Base-by-base conservation (phyloP, 1,140 invertebrate genomes). In the Euglossa dilemma region DNA sequence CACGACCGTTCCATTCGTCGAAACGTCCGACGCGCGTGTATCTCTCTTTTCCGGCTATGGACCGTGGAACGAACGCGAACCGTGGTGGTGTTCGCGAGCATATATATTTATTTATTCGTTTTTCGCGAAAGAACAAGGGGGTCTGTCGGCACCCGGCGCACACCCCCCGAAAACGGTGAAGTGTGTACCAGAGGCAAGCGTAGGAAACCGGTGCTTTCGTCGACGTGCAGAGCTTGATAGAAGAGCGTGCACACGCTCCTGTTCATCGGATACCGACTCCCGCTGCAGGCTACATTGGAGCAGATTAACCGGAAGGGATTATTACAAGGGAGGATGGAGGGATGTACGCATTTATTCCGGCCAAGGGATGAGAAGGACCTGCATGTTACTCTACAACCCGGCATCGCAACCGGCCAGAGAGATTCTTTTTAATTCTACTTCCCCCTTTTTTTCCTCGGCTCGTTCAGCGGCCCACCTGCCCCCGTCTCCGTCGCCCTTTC, bases 241-340 rank as follows among this genome's bases (percentile, higher is more conserved):
- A 82, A 73, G 86, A 82, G 87, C 75, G 80, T 67, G 66, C 80
- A 82, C 76, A 76, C 85, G 74, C 54, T 81, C 20, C 73, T 85
- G 85, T 89, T 90, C 89, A 90, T 89, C 89, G 88, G 84, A 89
- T 90, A 89, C 86, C 69, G 80, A 88, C 82, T 87, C 89, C 87
- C 85, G 91, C 86, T 87, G 85, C 67, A 84, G 85, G 85, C 89
- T 89, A 89, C 89, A 81, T 90, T 89, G 88, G 90, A 91, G 91
- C 92, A 93, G 92, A 93, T 93, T 93, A 93, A 93, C 90, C 90
- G 90, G 90, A 93, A 92, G 85, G 92, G 91, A 92, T 93, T 92
- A 92, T 90, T 89, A 91, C 86, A 86, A 91, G 87, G 86, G 90
- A 86, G 86, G 83, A 76, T 79, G 80, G 85, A 87, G 87, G 85